Evolutionary conservation across 2,113 vertebrate genomes (phyloP).

Genomic region (cattle (Bos taurus)): DNA sequence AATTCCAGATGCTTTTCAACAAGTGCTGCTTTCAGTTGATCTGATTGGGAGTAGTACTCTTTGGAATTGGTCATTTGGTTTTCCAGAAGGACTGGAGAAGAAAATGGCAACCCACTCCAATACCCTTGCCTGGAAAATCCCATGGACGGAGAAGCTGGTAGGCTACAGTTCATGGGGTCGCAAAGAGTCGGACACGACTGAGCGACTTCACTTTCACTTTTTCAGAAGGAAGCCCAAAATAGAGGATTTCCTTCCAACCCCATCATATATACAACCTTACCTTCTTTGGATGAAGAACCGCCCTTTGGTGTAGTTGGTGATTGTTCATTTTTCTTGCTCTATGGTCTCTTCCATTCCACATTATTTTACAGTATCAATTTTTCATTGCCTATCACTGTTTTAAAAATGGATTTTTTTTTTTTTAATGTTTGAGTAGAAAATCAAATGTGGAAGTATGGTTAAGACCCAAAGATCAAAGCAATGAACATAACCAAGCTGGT

Average conservation of each 20-base stretch:
- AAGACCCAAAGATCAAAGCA: background rate
- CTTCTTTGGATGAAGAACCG: background rate
- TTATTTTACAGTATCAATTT: background rate
- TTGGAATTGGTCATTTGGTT: background rate
- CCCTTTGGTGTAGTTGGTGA: background rate
- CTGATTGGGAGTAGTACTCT: background rate
- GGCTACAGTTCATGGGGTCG: no score
- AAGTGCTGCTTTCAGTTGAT: background rate
- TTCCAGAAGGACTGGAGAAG: background rate
- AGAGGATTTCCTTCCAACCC: background rate
- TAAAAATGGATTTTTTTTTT: background rate
- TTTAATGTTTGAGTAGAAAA: background rate
- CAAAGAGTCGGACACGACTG: no score
- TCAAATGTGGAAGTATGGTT: background rate
- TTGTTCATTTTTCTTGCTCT: background rate
- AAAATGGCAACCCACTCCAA: no score
- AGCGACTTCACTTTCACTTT: background rate
- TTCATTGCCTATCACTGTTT: background rate
- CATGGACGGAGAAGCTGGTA: no score
- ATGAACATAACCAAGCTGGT: background rate
- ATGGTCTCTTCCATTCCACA: background rate
- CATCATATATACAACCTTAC: background rate
- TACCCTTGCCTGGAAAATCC: no score
- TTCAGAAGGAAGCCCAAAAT: background rate
- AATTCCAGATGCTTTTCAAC: background rate